Base-by-base conservation (phyloP, 37 sponge, comb jelly and placozoan genomes). In the Theonella swinhoei region DNA sequence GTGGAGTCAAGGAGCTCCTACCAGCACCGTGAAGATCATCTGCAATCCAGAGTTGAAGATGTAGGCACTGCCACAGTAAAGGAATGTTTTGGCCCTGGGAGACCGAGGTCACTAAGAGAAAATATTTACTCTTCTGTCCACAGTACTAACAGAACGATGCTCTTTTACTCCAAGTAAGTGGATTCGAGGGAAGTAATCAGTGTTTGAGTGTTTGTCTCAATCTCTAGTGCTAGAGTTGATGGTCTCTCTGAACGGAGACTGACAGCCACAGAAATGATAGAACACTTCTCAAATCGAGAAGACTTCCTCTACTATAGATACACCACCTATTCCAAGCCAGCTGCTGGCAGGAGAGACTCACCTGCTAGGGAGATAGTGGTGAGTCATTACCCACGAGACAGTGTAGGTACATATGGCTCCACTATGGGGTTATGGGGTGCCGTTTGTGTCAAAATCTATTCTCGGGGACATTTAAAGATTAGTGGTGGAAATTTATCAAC, bases 191-290 rank as follows among this genome's bases (percentile, higher is more conserved):
- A 70, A 39, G 4, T 25, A 74, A 23, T 42, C 28, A 42, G 2
- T 35, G 47, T 39, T 41, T 22, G 40, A 39, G 40, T 7, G 30
- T 9, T 38, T 72, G 38, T 37, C 58, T 75, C 42, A 42, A 5
- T 81, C 19, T 84, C 0, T 72, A 97, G 97, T 74, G 94, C 92
- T 11, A 76, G 99, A 71, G 94, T 93, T 5, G 99, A 98, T 88
- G 94, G 99, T 14, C 69, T 98, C 66, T 71, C 73, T 4, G 76
- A 62, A 19, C 42, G 99, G 62, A 94, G 93, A 74, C 69, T 87
- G 40, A 90, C 86, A 0, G 68, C 90, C n/a, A 77, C 83, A 29
- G 80, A 91, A 59, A 83, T 98, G 85, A 75, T 77, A 24, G 94
- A 98, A 68, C 80, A 79, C 62, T 98, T 83, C 72, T 70, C 79